Evolutionary conservation across 2,113 vertebrate genomes (phyloP).

Genomic region (Apus apus): DNA sequence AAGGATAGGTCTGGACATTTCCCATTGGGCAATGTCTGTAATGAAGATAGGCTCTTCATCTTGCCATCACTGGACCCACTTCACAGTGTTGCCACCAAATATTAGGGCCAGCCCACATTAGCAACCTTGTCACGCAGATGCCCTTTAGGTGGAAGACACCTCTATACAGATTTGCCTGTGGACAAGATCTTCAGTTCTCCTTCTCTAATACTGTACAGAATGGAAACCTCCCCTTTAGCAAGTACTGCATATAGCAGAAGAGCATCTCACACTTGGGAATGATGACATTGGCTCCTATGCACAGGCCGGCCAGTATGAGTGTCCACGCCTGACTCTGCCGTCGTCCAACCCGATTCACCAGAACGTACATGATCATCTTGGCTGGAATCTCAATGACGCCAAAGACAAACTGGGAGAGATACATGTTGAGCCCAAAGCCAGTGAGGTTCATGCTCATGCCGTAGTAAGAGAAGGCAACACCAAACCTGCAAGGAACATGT

Average conservation of each 20-base stretch:
- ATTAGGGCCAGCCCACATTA: background rate
- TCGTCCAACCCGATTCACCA: conserved; percentile 76
- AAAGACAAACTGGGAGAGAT: conserved; percentile 85
- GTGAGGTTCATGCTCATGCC: conserved; percentile 84
- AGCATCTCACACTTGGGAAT: conserved; percentile 72
- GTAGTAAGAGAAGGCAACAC: conserved; percentile 86
- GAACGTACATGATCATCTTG: conserved; percentile 79
- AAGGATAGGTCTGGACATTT: background rate
- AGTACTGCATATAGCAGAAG: background rate
- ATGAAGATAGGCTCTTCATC: background rate
- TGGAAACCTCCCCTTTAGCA: background rate
- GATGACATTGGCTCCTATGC: conserved; percentile 73
- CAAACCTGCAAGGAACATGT: conserved; percentile 76
- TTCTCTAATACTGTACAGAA: background rate
- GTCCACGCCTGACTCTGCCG: conserved; percentile 76
- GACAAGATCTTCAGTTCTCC: rapidly evolving
- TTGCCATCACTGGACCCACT: background rate
- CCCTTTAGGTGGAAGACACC: background rate
- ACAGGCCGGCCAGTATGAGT: conserved; percentile 73
- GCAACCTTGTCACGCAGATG: background rate
- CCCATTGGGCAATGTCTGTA: background rate
- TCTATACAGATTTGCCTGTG: background rate
- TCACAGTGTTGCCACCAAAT: background rate
- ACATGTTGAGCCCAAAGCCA: conserved; percentile 81
- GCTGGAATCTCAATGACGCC: conserved; percentile 81